phyloP scores from a whole-genome alignment of 64 coral and sea anemone species.

The Orbicella faveolata region DNA sequence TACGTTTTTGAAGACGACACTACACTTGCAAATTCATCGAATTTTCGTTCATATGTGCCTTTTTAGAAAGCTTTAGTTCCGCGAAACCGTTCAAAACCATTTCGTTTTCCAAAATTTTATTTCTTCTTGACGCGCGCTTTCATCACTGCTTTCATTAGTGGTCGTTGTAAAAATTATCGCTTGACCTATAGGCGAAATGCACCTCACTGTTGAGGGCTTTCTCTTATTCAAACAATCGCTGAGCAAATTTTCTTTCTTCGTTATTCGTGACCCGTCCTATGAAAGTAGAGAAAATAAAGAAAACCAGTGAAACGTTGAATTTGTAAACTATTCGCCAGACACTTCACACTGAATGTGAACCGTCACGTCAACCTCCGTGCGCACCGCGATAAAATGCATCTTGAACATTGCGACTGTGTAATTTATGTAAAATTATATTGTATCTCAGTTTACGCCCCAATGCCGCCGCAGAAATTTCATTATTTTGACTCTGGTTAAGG shows the following conservation, averaged over 20 bases:
- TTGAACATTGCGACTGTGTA: neutral
- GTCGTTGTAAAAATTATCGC: neutral
- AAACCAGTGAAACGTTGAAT: neutral
- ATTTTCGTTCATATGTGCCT: neutral
- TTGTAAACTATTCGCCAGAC: neutral
- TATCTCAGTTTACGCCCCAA: neutral
- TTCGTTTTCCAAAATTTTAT: neutral
- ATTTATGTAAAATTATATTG: constrained; percentile 16
- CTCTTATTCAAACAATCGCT: neutral
- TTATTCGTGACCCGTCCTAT: neutral
- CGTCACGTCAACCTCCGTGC: neutral
- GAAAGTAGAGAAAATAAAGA: neutral
- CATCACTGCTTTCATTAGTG: neutral
- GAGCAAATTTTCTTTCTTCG: neutral
- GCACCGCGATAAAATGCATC: neutral
- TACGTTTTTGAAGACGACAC: neutral
- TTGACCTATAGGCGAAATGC: neutral
- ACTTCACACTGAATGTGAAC: neutral
- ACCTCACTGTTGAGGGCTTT: neutral
- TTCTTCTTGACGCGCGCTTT: neutral
- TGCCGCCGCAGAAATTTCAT: constrained; percentile 5
- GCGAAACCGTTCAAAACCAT: neutral
- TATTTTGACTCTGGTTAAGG: constrained; percentile 8
- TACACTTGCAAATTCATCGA: neutral
- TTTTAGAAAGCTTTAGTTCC: neutral